A percentile compares a stretch with the other conserved stretches of the same genome.
Conservation (phyloP, 1,140 invertebrate species). For the Bombus confusus region DNA sequence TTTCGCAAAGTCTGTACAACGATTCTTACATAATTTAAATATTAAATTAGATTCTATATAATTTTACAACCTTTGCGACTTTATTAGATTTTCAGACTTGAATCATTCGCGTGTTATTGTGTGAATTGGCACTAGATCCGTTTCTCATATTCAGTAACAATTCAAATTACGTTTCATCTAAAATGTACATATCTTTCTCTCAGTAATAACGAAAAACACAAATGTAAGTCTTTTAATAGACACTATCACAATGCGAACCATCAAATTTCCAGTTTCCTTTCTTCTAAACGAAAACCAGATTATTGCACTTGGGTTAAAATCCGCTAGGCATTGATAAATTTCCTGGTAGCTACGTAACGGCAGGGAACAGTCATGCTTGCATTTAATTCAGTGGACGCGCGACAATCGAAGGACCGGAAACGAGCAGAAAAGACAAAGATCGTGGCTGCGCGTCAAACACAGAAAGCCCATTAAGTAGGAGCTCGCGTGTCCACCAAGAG, state of each 20-base stretch:
- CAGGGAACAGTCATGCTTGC: background rate
- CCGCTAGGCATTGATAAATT: conserved; percentile 20
- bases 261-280: background rate
- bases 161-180: too few relatives aligned
- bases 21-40: too few relatives aligned
- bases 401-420: conserved; percentile 49
- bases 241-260: background rate
- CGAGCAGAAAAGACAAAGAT: conserved; percentile 48
- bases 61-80: too few relatives aligned
- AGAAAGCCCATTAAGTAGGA: conserved; percentile 76
- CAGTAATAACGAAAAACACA: background rate
- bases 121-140: too few relatives aligned
- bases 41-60: too few relatives aligned
- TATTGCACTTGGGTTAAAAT: background rate
- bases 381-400: conserved; percentile 32
- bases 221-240: background rate
- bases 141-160: too few relatives aligned
- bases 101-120: too few relatives aligned
- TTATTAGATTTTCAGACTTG: too few relatives aligned
- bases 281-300: background rate
- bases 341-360: background rate
- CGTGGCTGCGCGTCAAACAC: conserved; percentile 70
- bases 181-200: too few relatives aligned
- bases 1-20: too few relatives aligned
- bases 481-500: conserved; percentile 62